These are phyloP conservation scores for Pseudachorutes palmiensis DNA, from an alignment of 1,140 invertebrate genomes.

Conservation along the genomic window DNA sequence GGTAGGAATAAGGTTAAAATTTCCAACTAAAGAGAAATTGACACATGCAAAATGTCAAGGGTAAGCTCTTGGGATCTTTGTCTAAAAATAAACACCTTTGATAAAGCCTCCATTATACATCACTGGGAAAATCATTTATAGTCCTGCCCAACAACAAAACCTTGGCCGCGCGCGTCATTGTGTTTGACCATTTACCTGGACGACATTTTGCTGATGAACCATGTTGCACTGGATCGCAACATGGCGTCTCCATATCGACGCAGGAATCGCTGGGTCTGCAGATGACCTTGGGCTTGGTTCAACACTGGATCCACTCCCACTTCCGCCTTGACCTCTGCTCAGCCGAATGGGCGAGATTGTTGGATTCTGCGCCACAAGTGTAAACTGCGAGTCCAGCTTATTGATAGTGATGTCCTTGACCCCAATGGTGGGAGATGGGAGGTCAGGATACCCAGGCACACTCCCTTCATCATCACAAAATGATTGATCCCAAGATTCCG, in stretches of 20 bases:
- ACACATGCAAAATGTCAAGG: not conserved
- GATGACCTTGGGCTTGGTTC: slow-evolving; percentile 18
- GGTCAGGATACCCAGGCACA: slow-evolving; percentile 23
- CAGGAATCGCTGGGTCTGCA: slow-evolving; percentile 15
- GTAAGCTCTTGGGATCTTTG: not conserved
- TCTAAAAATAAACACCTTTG: not conserved
- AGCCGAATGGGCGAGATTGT: not conserved
- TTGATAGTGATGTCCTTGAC: slow-evolving; percentile 21
- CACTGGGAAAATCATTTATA: not conserved
- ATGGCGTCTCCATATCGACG: slow-evolving; percentile 19
- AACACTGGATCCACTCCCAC: not conserved
- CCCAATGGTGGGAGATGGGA: slow-evolving; percentile 38
- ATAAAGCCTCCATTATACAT: not conserved
- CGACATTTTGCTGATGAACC: not conserved
- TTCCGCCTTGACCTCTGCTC: not conserved
- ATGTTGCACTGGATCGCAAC: slow-evolving; percentile 25
- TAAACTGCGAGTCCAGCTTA: slow-evolving; percentile 12
- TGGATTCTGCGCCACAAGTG: not conserved
- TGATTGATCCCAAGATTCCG: slow-evolving; percentile 37
- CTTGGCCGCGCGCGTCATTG: too few relatives aligned
- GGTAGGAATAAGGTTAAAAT: not conserved
- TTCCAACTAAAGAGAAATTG: not conserved
- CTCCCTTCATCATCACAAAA: slow-evolving; percentile 24
- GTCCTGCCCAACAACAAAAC: not conserved
- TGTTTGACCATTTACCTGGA: too few relatives aligned